Conservation (phyloP, 2,113 vertebrate genomes). For the Danio rerio region DNA sequence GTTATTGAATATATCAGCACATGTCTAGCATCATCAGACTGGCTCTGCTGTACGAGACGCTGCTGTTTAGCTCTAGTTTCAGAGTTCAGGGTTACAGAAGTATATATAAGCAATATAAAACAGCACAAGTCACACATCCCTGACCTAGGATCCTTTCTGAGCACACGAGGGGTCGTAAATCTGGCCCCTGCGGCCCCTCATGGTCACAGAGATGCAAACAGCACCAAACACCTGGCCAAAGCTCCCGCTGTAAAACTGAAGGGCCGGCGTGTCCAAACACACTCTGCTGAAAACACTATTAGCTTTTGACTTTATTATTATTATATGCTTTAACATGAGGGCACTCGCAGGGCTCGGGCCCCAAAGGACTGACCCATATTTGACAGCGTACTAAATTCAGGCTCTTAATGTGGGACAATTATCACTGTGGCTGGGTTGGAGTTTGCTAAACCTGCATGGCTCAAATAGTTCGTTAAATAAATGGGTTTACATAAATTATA, state of each 20-base stretch:
- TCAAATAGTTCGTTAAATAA: too few species aligned
- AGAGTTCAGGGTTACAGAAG: constrained; percentile 71
- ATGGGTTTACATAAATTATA: too few species aligned
- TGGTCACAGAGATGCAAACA: constrained; percentile 75
- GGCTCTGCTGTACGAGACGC: constrained; percentile 21
- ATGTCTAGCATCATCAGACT: too few species aligned
- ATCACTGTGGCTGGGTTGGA: not conserved
- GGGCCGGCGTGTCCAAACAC: constrained; percentile 49
- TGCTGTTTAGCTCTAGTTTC: constrained; percentile 59
- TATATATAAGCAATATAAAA: constrained; percentile 74
- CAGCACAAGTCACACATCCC: constrained; percentile 70
- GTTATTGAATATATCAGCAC: too few species aligned
- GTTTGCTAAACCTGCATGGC: not conserved
- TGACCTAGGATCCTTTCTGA: constrained; percentile 72
- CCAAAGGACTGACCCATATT: constrained; percentile 42
- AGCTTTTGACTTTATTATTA: too few species aligned
- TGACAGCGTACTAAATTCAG: constrained; percentile 52
- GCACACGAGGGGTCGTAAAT: constrained; percentile 75
- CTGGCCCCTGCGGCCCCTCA: constrained; percentile 64
- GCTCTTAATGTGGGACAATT: constrained; percentile 48
- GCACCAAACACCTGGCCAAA: constrained; percentile 82
- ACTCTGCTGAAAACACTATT: constrained; percentile 58
- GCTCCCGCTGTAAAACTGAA: constrained; percentile 71
- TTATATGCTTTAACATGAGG: constrained; percentile 28
- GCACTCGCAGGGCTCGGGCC: not conserved